A percentile compares a stretch with the other conserved stretches of the same genome.
phyloP scores from a whole-genome alignment of 2,888 invertebrate species.

The Odontocerum albicorne region DNA sequence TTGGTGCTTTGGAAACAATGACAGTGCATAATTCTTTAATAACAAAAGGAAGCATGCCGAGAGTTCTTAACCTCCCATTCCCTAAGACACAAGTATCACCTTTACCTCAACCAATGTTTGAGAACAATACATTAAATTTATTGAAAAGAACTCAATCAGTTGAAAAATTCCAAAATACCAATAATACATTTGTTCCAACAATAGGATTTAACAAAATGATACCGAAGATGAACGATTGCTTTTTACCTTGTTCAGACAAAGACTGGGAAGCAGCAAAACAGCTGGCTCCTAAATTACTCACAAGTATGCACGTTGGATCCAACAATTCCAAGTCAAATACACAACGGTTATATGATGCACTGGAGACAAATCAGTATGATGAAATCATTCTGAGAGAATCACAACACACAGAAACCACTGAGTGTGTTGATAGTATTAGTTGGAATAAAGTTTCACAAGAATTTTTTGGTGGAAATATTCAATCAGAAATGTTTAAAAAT shows the following conservation, averaged over 20 bases:
- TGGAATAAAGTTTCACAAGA: slow-evolving; percentile 44
- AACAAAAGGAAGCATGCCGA: slow-evolving; percentile 43
- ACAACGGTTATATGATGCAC: slow-evolving; percentile 53
- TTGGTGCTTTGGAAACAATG: slow-evolving; percentile 18
- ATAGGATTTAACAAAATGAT: slow-evolving; percentile 12
- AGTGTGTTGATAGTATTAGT: slow-evolving; percentile 46
- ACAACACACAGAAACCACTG: slow-evolving; percentile 38
- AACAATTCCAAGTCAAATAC: slow-evolving; percentile 53
- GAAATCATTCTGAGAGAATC: not conserved
- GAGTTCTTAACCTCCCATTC: slow-evolving; percentile 43
- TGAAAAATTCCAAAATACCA: slow-evolving; percentile 40
- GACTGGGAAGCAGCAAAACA: slow-evolving; percentile 58
- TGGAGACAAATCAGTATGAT: slow-evolving; percentile 44
- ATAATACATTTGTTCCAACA: slow-evolving; percentile 17
- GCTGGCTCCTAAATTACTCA: slow-evolving; percentile 54
- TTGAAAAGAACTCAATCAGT: slow-evolving; percentile 6
- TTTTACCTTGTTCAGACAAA: slow-evolving; percentile 51
- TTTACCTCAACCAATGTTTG: slow-evolving; percentile 44
- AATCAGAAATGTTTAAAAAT: not conserved
- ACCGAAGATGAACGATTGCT: slow-evolving; percentile 37
- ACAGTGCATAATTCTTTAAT: slow-evolving; percentile 43
- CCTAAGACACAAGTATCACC: slow-evolving; percentile 47
- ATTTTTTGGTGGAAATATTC: slow-evolving; percentile 17
- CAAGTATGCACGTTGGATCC: slow-evolving; percentile 47
- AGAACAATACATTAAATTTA: slow-evolving; percentile 7